Conservation (phyloP, 2,797 vertebrate species). For the Novumbra hubbsi region DNA sequence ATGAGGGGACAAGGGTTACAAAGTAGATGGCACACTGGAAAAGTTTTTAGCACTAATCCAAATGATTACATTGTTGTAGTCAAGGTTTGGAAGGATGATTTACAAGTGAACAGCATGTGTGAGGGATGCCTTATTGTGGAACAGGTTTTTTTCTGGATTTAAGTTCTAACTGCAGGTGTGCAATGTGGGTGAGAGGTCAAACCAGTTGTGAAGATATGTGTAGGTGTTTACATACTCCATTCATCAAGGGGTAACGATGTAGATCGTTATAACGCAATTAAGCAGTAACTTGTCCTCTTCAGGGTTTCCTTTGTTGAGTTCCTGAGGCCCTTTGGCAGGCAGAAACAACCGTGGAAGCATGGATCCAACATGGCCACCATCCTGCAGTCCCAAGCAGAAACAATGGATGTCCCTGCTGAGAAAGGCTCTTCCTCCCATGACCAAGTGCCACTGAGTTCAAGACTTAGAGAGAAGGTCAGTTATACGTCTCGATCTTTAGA, state of each 20-base stretch:
- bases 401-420: neutral
- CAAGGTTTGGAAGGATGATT: no score
- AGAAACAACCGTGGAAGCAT: conserved; percentile 30
- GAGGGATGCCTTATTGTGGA: no score
- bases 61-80: no score
- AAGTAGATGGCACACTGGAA: no score
- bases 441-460: neutral
- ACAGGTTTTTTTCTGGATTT: no score
- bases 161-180: no score
- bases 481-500: neutral
- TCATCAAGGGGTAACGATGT: neutral
- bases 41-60: no score
- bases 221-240: neutral
- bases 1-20: no score
- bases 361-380: conserved; percentile 23
- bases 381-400: neutral
- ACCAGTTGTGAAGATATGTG: no score
- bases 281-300: neutral
- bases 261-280: neutral
- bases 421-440: neutral
- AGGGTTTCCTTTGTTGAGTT: conserved; percentile 37
- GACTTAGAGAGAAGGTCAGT: neutral
- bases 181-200: no score
- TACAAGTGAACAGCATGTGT: no score
- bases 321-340: conserved; percentile 51